Evolutionary conservation across 2,888 invertebrate species (phyloP), one percentile per base, ranked within the genome.

Genomic region (Malacosoma neustria): DNA sequence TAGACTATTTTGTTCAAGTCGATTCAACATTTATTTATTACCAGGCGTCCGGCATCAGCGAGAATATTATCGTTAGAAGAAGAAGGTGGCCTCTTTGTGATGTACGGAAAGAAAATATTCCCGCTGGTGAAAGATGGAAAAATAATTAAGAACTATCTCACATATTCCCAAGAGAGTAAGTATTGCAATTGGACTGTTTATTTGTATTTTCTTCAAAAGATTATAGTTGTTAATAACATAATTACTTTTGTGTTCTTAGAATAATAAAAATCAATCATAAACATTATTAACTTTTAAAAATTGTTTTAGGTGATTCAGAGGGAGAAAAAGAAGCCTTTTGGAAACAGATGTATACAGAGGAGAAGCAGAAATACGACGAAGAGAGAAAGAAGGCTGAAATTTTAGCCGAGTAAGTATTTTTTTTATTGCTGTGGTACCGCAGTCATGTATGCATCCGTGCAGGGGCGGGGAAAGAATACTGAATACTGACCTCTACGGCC

Each of bases 331-430:
- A 69, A 9, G 53, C 57, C 0, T 72, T 61, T 41, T 84, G 84
- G 84, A 77, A 70, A 50, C 44, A 56, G 2, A 84, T 79, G 54
- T 84, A 80, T 55, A 61, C 69, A 1, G 71, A 74, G 38, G 72
- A 77, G 43, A 74, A 60, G 42, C 69, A 64, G 45, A 71, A 61
- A 44, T 54, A 58, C 1, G 55, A 58, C 1, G 67, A 74, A 38
- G 72, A 77, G 43, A 74, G 60, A 41, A 69, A 64, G 45, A 71
- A 61, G 44, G 54, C 59, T 1, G 56, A 58, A 1, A 66, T 71
- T 45, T 50, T 77, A 3, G 60, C 64, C 38, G 72, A 57, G 80
- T 79, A 55, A 62, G 22, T 22, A 4, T 22, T 22, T 22, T 22
- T n/a, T n/a, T n/a, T n/a, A n/a, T n/a, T n/a, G n/a, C n/a, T n/a